Evolutionary conservation across 2,888 invertebrate genomes (phyloP), one percentile per base, ranked within the genome.

Genomic region (Malacosoma neustria): DNA sequence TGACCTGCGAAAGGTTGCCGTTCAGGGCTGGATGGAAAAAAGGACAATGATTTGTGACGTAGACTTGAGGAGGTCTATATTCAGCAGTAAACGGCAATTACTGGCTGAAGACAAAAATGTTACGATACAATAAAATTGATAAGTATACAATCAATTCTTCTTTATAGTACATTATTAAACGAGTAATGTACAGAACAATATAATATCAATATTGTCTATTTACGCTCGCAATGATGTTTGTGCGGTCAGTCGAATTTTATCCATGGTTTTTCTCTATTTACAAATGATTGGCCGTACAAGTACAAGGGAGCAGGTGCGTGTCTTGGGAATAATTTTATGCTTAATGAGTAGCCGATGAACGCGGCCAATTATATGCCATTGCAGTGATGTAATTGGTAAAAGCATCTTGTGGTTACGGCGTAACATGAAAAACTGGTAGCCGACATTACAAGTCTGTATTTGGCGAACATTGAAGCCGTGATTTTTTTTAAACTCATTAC

Each of bases 241-340:
- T 41, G 48, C 46, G 50, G 52, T 52, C 52, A 45, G 54, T 44
- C 49, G 51, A 42, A 43, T 48, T 42, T 36, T 36, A 44, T 33
- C 38, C 42, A 49, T 49, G 52, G 45, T 52, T 57, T 60, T 64
- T 60, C 51, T 60, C 45, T 60, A 54, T 64, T 63, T 64, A 45
- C 46, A 40, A 47, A 54, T 51, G 51, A 48, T 47, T 49, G 49
- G 49, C 46, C 54, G 54, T 52, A 54, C 55, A 49, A 53, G 53
- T 60, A 61, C 59, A 51, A 51, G 55, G 47, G 51, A 45, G 60
- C 74, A 75, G 69, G 72, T 75, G 73, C 65, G 46, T 39, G 49
- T 54, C 59, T 48, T 51, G 48, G 46, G 61, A 66, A 73, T 73
- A 72, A 70, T 71, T 66, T 62, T 54, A 61, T 58, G 63, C 57